These are phyloP conservation scores for Drosophila jambulina DNA, from an alignment of 1,140 invertebrate species.

Conservation along the genomic window DNA sequence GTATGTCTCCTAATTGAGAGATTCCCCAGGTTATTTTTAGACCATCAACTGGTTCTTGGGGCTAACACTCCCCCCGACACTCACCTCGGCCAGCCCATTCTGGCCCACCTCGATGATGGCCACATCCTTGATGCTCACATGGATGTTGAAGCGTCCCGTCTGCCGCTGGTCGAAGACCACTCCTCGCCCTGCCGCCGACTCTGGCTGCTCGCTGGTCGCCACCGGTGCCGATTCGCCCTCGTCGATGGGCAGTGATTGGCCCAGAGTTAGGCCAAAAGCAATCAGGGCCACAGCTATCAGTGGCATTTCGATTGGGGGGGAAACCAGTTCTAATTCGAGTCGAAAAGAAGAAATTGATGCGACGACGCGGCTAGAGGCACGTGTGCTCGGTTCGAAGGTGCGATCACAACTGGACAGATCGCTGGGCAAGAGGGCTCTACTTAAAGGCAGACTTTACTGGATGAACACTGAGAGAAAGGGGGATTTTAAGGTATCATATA, in stretches of 20 bases:
- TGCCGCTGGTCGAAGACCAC: slow-evolving; percentile 90
- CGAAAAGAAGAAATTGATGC: not conserved
- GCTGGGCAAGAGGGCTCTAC: slow-evolving; percentile 44
- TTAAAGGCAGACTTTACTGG: slow-evolving; percentile 53
- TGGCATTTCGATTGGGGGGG: slow-evolving; percentile 39
- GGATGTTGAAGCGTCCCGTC: slow-evolving; percentile 91
- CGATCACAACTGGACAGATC: slow-evolving; percentile 56
- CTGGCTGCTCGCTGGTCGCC: slow-evolving; percentile 7
- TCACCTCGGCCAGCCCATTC: slow-evolving; percentile 86
- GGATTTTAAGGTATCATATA: no score
- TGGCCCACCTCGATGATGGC: slow-evolving; percentile 89
- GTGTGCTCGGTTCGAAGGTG: slow-evolving; percentile 49
- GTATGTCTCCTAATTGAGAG: slow-evolving; percentile 69
- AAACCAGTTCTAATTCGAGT: slow-evolving; percentile 61
- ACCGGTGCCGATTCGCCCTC: slow-evolving; percentile 8
- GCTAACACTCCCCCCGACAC: slow-evolving; percentile 55
- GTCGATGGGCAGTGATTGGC: slow-evolving; percentile 59
- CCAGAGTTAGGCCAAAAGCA: slow-evolving; percentile 27
- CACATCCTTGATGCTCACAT: slow-evolving; percentile 91
- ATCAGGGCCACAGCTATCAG: slow-evolving; percentile 37
- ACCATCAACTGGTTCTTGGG: slow-evolving; percentile 52
- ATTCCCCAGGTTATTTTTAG: slow-evolving; percentile 66
- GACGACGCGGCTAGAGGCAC: not conserved
- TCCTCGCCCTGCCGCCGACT: slow-evolving; percentile 35
- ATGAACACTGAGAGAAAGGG: not conserved